These are phyloP conservation scores for Myripristis jacobus DNA, from an alignment of 2,797 vertebrate genomes.

Conservation along the genomic window DNA sequence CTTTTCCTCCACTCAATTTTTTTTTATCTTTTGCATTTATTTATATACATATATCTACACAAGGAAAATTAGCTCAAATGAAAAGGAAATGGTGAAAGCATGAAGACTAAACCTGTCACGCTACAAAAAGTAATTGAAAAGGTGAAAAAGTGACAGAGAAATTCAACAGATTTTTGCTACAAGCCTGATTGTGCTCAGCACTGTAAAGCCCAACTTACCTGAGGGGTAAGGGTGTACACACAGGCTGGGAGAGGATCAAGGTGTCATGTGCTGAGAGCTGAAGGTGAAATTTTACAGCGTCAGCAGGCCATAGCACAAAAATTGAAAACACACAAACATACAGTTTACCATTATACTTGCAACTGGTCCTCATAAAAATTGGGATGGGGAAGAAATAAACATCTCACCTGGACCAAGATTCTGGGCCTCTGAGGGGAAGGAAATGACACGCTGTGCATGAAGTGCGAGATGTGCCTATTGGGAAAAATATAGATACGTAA, in stretches of 20 bases:
- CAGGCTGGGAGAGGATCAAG: slow-evolving; percentile 95
- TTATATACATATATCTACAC: too few relatives aligned
- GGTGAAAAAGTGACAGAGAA: slow-evolving; percentile 7
- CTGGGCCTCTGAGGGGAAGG: slow-evolving; percentile 97
- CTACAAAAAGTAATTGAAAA: too few relatives aligned
- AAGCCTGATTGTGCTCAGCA: neutral
- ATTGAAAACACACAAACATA: neutral
- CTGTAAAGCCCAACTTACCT: slow-evolving; percentile 82
- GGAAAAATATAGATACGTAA: slow-evolving; percentile 32
- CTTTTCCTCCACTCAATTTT: neutral
- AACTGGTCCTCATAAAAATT: neutral
- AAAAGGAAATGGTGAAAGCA: neutral
- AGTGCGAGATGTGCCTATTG: slow-evolving; percentile 96
- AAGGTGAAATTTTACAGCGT: slow-evolving; percentile 25
- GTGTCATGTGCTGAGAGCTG: slow-evolving; percentile 95
- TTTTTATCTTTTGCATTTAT: neutral
- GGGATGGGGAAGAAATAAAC: neutral
- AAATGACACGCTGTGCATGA: slow-evolving; percentile 98
- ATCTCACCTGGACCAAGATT: slow-evolving; percentile 95
- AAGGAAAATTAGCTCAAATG: neutral
- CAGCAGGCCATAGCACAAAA: neutral
- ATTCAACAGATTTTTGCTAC: neutral
- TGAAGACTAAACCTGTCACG: neutral
- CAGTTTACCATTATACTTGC: neutral
- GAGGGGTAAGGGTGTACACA: slow-evolving; percentile 95